Percentiles rank a stretch among this genome's conserved stretches.
phyloP scores from a whole-genome alignment of 2,113 vertebrate genomes.

The Elaphurus davidianus region DNA sequence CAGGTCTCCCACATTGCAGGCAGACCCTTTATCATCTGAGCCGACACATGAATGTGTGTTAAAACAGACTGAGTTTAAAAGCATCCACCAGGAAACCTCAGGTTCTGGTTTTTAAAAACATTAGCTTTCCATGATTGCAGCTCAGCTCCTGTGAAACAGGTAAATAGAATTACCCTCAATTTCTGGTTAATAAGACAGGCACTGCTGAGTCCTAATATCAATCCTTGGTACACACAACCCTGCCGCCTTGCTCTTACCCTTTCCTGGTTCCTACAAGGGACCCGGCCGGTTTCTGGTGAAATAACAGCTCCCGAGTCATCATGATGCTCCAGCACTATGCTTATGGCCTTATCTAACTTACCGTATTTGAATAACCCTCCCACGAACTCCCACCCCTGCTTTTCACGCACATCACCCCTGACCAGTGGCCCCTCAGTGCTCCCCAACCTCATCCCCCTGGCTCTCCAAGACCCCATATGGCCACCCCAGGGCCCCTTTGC shows the following conservation, averaged over 20 bases:
- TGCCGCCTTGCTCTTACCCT: neutral
- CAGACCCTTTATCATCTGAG: neutral
- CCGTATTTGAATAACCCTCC: neutral
- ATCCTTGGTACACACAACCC: neutral
- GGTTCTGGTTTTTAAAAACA: neutral
- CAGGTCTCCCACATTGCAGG: neutral
- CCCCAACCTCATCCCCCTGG: neutral
- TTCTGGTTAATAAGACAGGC: neutral
- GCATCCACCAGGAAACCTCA: neutral
- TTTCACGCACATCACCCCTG: neutral
- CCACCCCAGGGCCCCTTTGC: neutral
- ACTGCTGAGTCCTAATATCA: fast-evolving
- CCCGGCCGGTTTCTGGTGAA: neutral
- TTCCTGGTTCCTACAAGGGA: neutral
- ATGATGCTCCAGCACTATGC: fast-evolving
- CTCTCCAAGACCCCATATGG: neutral
- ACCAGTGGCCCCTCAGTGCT: neutral
- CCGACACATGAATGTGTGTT: fast-evolving
- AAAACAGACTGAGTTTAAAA: neutral
- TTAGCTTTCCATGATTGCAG: neutral
- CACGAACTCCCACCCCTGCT: no score
- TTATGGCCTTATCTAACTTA: neutral
- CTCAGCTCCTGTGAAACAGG: neutral
- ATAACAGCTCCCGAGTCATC: neutral
- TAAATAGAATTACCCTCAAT: neutral